Percentiles rank a stretch among this genome's conserved stretches.
These are phyloP conservation scores for Phocoena sinus DNA, from an alignment of 2,113 vertebrate species.

Conservation along the genomic window DNA sequence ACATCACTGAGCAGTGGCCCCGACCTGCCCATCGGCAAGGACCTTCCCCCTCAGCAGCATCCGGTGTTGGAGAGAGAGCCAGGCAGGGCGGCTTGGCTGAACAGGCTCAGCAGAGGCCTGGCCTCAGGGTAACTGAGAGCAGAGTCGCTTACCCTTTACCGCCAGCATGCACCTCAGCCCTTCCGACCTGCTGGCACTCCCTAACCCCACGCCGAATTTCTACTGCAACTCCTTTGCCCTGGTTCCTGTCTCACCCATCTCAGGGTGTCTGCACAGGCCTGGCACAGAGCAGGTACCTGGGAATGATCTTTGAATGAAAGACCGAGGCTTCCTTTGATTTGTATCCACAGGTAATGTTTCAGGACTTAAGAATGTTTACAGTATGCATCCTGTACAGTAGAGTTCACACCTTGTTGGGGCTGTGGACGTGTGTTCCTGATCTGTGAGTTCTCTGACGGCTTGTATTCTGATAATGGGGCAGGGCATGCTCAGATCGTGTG, in stretches of 20 bases:
- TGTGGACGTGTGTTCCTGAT: background rate
- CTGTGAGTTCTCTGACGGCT: background rate
- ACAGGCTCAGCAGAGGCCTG: background rate
- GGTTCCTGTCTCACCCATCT: background rate
- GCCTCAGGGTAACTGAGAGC: background rate
- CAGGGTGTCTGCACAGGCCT: background rate
- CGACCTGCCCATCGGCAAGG: too few species aligned
- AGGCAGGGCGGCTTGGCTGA: too few species aligned
- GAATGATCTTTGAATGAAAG: background rate
- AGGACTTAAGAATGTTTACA: background rate
- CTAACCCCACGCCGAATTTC: background rate
- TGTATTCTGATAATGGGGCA: background rate
- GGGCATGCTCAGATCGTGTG: background rate
- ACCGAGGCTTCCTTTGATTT: background rate
- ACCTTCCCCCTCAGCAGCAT: too few species aligned
- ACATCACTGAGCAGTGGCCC: background rate
- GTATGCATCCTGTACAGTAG: background rate
- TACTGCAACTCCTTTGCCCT: background rate
- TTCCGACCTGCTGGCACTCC: accelerated
- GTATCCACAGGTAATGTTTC: background rate
- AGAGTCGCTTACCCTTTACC: background rate
- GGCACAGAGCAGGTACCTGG: background rate
- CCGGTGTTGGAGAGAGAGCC: background rate
- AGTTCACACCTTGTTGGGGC: background rate
- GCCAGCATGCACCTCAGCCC: background rate